Percentiles rank a stretch among this genome's conserved stretches.
Conservation (phyloP, 1,140 invertebrate genomes). For the Anagrus nilaparvatae region DNA sequence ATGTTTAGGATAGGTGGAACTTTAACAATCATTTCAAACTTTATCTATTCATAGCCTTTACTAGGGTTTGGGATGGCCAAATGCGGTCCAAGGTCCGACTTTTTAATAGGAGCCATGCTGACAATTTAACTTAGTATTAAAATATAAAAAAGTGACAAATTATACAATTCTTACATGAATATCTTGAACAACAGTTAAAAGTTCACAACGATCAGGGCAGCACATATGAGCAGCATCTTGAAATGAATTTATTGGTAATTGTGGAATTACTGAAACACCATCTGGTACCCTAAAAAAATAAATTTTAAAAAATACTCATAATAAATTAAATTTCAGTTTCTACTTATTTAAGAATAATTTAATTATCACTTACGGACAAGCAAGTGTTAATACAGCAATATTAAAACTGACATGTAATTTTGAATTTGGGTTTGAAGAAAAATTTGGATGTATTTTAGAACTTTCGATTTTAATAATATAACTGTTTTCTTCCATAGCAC, state of each 20-base stretch:
- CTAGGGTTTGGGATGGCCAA: too few relatives aligned
- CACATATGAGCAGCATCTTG: constrained; percentile 22
- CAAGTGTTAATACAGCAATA: constrained; percentile 20
- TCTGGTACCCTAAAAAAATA: constrained; percentile 12
- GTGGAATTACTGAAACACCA: constrained; percentile 8
- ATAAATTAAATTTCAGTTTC: not conserved
- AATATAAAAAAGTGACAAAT: too few relatives aligned
- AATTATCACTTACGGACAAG: constrained; percentile 18
- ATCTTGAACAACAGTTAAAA: constrained; percentile 19
- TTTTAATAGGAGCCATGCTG: too few relatives aligned
- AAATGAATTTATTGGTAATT: constrained; percentile 14
- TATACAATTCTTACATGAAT: constrained; percentile 12
- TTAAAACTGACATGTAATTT: constrained; percentile 14
- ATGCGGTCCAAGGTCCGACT: too few relatives aligned
- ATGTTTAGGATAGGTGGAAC: too few relatives aligned
- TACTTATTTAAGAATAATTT: not conserved
- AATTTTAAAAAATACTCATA: not conserved
- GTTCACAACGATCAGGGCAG: constrained; percentile 17
- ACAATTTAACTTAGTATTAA: too few relatives aligned
- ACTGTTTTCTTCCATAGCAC: constrained; percentile 7
- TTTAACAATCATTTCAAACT: too few relatives aligned
- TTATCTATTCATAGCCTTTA: too few relatives aligned
- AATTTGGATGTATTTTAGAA: constrained; percentile 21
- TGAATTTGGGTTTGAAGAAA: constrained; percentile 15
- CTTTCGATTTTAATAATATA: constrained; percentile 20